A percentile compares a stretch with the other conserved stretches of the same genome.
Evolutionary conservation across 2,797 vertebrate genomes (phyloP).

Genomic region (Diceros bicornis): DNA sequence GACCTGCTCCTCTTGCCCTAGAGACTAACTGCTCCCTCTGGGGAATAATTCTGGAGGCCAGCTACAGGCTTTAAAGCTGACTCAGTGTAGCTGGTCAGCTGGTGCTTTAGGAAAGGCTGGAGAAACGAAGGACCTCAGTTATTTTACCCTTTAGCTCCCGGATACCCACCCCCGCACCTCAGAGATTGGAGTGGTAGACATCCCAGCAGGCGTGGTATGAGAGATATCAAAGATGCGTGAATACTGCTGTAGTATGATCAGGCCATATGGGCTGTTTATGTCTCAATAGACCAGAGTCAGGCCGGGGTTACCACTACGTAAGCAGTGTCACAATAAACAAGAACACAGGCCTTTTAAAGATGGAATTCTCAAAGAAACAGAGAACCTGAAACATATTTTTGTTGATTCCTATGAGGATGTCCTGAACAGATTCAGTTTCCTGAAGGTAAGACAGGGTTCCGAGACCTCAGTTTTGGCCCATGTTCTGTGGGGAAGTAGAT

Average conservation of each 20-base stretch:
- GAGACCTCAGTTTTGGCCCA: background rate
- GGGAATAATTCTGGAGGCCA: slow-evolving; percentile 41
- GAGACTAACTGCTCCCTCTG: slow-evolving; percentile 1
- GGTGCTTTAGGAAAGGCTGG: background rate
- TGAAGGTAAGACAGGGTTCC: background rate
- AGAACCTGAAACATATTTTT: slow-evolving; percentile 14
- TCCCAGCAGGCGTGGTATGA: background rate
- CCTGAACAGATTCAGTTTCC: slow-evolving; percentile 53
- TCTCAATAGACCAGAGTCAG: background rate
- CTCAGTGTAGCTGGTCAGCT: background rate
- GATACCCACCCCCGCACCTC: background rate
- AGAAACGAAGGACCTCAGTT: slow-evolving; percentile 14
- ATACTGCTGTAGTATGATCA: background rate
- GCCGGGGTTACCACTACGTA: background rate
- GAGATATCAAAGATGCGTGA: background rate
- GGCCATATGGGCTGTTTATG: background rate
- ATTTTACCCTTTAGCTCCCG: slow-evolving; percentile 20
- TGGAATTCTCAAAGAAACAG: background rate
- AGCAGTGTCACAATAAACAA: background rate
- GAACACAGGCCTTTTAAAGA: slow-evolving; percentile 33
- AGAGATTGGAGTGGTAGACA: background rate
- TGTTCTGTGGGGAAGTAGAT: background rate
- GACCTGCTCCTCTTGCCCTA: slow-evolving; percentile 47
- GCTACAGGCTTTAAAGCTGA: slow-evolving; percentile 8
- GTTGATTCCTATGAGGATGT: slow-evolving; percentile 41